Conservation (phyloP, 2,797 vertebrate species). For the Microtus obscurus region DNA sequence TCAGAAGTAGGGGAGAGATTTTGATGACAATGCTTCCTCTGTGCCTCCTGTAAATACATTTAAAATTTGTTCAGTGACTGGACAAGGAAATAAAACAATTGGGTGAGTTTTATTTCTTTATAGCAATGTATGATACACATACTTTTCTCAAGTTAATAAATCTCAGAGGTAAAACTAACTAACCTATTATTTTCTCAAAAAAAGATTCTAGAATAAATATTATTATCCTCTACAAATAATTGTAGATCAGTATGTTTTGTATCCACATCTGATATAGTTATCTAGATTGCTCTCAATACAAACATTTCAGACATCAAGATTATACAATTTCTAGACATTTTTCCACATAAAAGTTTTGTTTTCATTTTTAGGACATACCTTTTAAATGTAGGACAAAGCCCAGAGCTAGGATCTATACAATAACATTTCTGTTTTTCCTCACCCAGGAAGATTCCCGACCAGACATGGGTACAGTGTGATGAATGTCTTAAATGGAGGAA, state of each 20-base stretch:
- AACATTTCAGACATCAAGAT: slow-evolving; percentile 16
- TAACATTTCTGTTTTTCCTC: slow-evolving; percentile 62
- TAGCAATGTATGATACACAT: slow-evolving; percentile 29
- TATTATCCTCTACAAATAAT: slow-evolving; percentile 50
- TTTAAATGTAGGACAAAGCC: slow-evolving; percentile 52
- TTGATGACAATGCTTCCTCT: slow-evolving; percentile 28
- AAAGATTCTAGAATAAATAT: slow-evolving; percentile 48
- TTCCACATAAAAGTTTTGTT: slow-evolving; percentile 37
- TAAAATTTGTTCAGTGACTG: slow-evolving; percentile 38
- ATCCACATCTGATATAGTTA: slow-evolving; percentile 25
- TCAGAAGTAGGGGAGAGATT: not conserved
- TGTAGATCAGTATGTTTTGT: slow-evolving; percentile 29
- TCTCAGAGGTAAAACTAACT: slow-evolving; percentile 58
- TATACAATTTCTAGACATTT: slow-evolving; percentile 18
- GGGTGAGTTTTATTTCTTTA: slow-evolving; percentile 22
- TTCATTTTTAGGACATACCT: not conserved
- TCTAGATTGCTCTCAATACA: slow-evolving; percentile 47
- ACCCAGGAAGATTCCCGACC: slow-evolving; percentile 83
- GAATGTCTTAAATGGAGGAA: slow-evolving; percentile 92
- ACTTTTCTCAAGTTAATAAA: slow-evolving; percentile 38
- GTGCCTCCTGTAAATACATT: slow-evolving; percentile 36
- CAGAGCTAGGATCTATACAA: not conserved
- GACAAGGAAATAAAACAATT: slow-evolving; percentile 58
- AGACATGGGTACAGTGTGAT: slow-evolving; percentile 90
- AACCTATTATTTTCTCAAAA: slow-evolving; percentile 53